Evolutionary conservation across 2,888 invertebrate species (phyloP).

Genomic region (Synergus gifuensis): DNA sequence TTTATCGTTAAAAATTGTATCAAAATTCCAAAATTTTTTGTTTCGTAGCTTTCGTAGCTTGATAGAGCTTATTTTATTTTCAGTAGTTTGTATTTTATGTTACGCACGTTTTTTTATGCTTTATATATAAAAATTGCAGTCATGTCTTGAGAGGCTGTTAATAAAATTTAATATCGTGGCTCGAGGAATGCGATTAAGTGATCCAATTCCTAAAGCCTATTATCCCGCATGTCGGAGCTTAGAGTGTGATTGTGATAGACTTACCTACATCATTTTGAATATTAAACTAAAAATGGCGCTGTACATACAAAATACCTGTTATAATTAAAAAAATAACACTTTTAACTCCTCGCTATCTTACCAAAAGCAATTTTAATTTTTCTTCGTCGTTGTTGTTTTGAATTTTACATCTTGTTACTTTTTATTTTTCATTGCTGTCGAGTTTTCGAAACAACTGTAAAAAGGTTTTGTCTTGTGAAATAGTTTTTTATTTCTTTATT

Average conservation of each 20-base stretch:
- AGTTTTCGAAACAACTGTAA: not conserved
- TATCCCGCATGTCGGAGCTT: slow-evolving; percentile 73
- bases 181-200: slow-evolving; percentile 45
- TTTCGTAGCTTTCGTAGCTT: not conserved
- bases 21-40: not conserved
- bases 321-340: slow-evolving; percentile 46
- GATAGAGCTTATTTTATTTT: not conserved
- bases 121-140: not conserved
- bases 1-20: not conserved
- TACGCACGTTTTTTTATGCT: slow-evolving; percentile 1
- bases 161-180: slow-evolving; percentile 44
- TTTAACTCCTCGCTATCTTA: slow-evolving; percentile 60
- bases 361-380: slow-evolving; percentile 51
- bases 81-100: not conserved
- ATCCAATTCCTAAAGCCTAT: slow-evolving; percentile 51
- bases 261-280: slow-evolving; percentile 69
- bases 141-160: not conserved
- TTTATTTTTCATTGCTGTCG: not conserved
- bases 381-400: slow-evolving; percentile 8
- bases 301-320: slow-evolving; percentile 53
- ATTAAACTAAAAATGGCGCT: slow-evolving; percentile 60
- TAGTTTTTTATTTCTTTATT: not conserved
- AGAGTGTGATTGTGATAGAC: slow-evolving; percentile 77
- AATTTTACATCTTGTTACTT: not conserved
- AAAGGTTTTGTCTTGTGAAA: not conserved